Base-by-base conservation (phyloP, 2,797 vertebrate genomes). In the Odontamblyopus lacepedii region DNA sequence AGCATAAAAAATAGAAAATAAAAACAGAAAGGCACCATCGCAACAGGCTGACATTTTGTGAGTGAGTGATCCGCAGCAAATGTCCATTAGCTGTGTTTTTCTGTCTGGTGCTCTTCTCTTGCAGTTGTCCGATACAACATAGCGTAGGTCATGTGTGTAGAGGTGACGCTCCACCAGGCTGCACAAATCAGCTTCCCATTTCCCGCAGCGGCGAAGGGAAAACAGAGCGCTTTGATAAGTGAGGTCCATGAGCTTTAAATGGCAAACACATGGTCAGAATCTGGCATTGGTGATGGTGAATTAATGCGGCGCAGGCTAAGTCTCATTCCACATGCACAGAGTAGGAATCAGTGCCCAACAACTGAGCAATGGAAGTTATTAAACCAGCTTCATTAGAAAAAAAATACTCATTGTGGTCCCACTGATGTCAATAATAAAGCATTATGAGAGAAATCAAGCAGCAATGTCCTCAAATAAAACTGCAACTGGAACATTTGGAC, bases 31-130 rank as follows among this genome's bases (percentile, higher is more conserved):
- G 78, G 76, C 85, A 75, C 72, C 80, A 13, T 23, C 73, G 81
- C 69, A 77, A 76, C 81, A 23, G 73, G 77, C 78, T 94, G 91
- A 92, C 90, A 91, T 90, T 91, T 92, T 87, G 75, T 63, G 83
- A 89, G 86, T 78, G 86, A 91, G 81, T 87, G 87, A 91, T 90
- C 87, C 89, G 81, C 84, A 80, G 76, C 88, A 89, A 77, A 90
- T 84, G 73, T 75, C 80, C 73, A 75, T 88, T 90, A 92, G 90
- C 84, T 68, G 77, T 77, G 80, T 81, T 84, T 67, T 32, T n/a
- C n/a, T n/a, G 74, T 88, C 88, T 83, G 75, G 79, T 72, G 71
- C 75, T 73, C 80, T 75, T 84, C 79, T 78, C 85, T 75, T 74
- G 76, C 76, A 63, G 81, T 75, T 73, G 78, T 71, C n/a, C 73